Base-by-base conservation (phyloP, 2,113 vertebrate genomes). In the Zootoca vivipara region DNA sequence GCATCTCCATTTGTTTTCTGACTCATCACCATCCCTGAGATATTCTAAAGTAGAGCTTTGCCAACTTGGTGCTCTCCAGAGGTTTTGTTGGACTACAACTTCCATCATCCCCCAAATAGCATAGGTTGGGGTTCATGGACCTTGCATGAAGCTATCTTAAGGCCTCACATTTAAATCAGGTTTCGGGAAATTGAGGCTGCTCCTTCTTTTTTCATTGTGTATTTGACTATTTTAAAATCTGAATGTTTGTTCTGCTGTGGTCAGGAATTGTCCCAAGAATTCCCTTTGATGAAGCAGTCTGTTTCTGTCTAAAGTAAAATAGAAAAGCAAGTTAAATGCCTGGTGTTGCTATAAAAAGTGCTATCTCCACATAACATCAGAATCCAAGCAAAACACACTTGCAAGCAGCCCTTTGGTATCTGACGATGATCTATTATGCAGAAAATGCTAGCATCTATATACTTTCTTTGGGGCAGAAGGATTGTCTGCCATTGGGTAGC, bases 401-500 rank as follows among this genome's bases (percentile, higher is more conserved):
- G 8, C 24, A 89, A 1, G 3, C 7, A 85, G 90, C 87, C 85
- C 30, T 88, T 46, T 46, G 46, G 46, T 46, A 9, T 46, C 46
- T 46, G 46, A 46, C 10, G 46, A 46, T 24, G 62, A 69, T 85
- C 10, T 42, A n/a, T 69, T 87, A 8, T 2, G 26, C 7, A 83
- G 80, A 8, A 85, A 42, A 87, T 15, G 26, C 3, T 18, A 89
- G 70, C 70, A 86, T 83, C 52, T 87, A 3, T 86, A 90, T 62
- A 3, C 4, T 73, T 67, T 40, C 18, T 40, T 92, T 56, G 40
- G 46, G 1, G 3, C 1, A 1, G 62, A 88, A 64, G 46, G 0
- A 91, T 70, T 78, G 85, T 65, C 13, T 87, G 0, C 30, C 7
- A 78, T 86, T 93, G 22, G 22, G 73, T 90, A 72, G 78, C 80